These are phyloP conservation scores for Nipponia nippon DNA, from an alignment of 2,113 vertebrate genomes.

Conservation along the genomic window DNA sequence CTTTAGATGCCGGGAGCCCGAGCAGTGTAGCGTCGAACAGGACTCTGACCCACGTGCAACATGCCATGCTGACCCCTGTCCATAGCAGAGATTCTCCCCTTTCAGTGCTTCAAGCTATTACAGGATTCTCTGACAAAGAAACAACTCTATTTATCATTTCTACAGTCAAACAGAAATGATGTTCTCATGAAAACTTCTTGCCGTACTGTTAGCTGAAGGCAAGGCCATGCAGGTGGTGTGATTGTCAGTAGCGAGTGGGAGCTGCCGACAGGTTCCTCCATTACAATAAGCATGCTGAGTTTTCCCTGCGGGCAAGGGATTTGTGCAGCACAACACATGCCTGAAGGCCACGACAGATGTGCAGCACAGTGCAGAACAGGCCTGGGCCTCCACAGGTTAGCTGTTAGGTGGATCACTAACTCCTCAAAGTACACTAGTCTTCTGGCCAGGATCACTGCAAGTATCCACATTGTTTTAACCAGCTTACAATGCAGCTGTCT, in stretches of 20 bases:
- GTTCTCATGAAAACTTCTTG: background rate
- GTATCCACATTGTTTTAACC: background rate
- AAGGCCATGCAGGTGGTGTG: rapidly evolving
- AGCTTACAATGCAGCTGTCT: background rate
- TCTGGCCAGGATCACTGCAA: background rate
- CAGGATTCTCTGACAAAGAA: background rate
- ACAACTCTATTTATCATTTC: background rate
- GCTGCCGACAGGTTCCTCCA: rapidly evolving
- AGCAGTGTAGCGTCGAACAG: background rate
- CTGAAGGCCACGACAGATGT: rapidly evolving
- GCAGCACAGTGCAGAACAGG: rapidly evolving
- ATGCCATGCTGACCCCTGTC: too few species aligned
- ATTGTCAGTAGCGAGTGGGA: rapidly evolving
- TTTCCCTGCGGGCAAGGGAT: rapidly evolving
- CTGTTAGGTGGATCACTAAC: too few species aligned
- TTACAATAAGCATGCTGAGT: background rate
- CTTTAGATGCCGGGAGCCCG: background rate
- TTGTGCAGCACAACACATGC: rapidly evolving
- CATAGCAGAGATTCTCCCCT: background rate
- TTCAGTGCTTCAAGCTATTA: background rate
- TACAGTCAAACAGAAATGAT: background rate
- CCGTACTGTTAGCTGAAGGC: background rate
- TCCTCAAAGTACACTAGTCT: background rate
- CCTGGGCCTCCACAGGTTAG: too few species aligned
- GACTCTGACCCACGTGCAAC: background rate